These are phyloP conservation scores for Lacerta bilineata DNA, from an alignment of 2,797 vertebrate genomes.

Conservation along the genomic window DNA sequence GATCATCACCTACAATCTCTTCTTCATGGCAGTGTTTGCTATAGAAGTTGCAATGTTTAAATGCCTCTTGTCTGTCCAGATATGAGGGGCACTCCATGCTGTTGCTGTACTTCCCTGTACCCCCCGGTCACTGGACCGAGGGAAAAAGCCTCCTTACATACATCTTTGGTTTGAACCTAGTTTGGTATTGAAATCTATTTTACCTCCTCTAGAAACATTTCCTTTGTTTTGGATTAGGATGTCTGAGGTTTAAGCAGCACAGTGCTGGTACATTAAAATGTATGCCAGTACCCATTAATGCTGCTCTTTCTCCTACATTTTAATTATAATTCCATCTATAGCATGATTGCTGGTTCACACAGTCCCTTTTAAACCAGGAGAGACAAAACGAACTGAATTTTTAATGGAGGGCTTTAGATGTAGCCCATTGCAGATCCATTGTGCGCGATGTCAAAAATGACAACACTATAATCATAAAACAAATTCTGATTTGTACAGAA, in stretches of 20 bases:
- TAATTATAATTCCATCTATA: not conserved
- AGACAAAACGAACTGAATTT: not conserved
- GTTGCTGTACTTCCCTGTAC: too few species aligned
- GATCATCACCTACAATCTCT: too few species aligned
- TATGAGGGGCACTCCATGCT: too few species aligned
- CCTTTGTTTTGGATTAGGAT: not conserved
- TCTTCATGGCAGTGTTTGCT: too few species aligned
- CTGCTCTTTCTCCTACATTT: not conserved
- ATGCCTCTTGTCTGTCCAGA: too few species aligned
- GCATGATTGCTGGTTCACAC: not conserved
- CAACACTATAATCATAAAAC: conserved; percentile 1
- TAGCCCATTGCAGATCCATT: not conserved
- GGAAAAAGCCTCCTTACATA: too few species aligned
- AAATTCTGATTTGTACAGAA: not conserved
- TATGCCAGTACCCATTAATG: not conserved
- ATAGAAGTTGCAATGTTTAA: too few species aligned
- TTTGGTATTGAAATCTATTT: too few species aligned
- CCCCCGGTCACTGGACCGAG: too few species aligned
- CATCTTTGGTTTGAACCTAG: too few species aligned
- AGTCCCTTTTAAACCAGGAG: not conserved
- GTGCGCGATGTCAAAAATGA: not conserved
- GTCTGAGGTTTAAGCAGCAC: not conserved
- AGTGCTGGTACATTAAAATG: not conserved
- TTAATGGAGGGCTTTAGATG: not conserved
- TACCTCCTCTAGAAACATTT: not conserved